Conservation (phyloP, 2,113 vertebrate species). For the Tupaia chinensis region DNA sequence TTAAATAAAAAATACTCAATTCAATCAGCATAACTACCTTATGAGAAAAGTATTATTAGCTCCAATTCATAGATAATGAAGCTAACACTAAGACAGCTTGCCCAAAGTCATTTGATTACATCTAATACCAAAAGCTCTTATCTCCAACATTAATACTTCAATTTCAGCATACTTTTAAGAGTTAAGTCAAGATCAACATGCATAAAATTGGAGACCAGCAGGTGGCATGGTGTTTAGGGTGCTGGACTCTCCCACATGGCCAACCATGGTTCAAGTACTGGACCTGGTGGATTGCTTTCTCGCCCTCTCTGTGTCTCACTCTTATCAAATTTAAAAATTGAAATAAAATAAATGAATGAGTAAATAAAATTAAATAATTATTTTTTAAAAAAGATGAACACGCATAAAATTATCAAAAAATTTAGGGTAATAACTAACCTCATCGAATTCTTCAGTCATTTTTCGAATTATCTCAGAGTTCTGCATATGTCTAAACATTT, state of each 20-base stretch:
- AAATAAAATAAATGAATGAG: no score
- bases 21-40: not conserved
- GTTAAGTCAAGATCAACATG: not conserved
- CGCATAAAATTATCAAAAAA: constrained; percentile 48
- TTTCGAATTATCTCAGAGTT: constrained; percentile 99
- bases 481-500: constrained; percentile 99
- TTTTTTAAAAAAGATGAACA: not conserved
- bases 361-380: no score
- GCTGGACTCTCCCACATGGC: no score
- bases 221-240: no score
- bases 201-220: not conserved
- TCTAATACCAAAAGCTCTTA: constrained; percentile 11
- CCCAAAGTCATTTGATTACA: constrained; percentile 19
- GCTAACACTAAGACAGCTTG: not conserved
- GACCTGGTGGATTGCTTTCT: no score
- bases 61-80: constrained; percentile 44
- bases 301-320: no score
- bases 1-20: constrained; percentile 40
- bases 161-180: constrained; percentile 49
- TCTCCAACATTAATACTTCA: not conserved
- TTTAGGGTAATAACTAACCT: constrained; percentile 89
- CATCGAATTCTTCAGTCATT: constrained; percentile 99
- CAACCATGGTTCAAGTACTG: no score
- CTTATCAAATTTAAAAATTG: no score
- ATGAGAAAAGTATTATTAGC: constrained; percentile 1